Evolutionary conservation across 2,888 invertebrate species (phyloP).

Genomic region (Rambutsinella grinnellia): DNA sequence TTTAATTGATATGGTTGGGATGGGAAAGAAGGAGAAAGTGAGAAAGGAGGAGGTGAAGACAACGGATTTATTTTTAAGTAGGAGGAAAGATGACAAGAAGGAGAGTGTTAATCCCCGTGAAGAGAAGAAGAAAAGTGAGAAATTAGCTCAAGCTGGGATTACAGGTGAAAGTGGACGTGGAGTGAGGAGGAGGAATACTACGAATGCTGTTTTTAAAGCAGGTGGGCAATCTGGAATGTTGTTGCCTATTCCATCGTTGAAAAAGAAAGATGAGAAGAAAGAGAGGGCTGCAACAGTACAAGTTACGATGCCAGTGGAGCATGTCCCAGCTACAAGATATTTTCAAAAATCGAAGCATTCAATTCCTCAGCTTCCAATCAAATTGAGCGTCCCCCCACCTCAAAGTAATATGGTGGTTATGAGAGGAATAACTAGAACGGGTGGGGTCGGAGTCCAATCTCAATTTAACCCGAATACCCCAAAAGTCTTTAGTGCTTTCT

Average conservation of each 20-base stretch:
- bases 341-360: too few relatives aligned
- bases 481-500: constrained; percentile 30
- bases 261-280: constrained; percentile 14
- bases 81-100: background rate
- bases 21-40: background rate
- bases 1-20: background rate
- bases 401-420: background rate
- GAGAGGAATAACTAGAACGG: background rate
- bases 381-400: too few relatives aligned
- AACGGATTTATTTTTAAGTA: background rate
- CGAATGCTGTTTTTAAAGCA: background rate
- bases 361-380: too few relatives aligned
- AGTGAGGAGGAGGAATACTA: background rate
- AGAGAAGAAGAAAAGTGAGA: background rate
- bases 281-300: constrained; percentile 22
- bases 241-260: background rate
- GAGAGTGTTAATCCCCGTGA: background rate
- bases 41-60: background rate
- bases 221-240: background rate
- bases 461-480: background rate
- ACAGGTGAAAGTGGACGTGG: background rate
- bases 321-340: too few relatives aligned
- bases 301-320: background rate
- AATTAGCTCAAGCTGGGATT: too few relatives aligned
- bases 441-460: background rate